These are phyloP conservation scores for Vimba vimba DNA, from an alignment of 2,113 vertebrate species.

Conservation along the genomic window DNA sequence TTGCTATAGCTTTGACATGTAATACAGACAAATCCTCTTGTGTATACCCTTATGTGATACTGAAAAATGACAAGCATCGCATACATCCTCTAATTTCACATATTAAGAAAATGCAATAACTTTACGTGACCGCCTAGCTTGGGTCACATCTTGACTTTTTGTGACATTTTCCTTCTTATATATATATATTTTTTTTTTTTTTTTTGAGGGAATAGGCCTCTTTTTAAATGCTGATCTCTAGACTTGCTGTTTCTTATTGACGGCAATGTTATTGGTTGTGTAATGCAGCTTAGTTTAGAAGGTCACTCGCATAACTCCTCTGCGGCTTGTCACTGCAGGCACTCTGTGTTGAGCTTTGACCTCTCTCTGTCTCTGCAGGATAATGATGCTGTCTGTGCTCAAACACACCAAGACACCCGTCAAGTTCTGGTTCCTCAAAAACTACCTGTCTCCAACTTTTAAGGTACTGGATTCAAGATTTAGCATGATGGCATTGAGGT, in stretches of 20 bases:
- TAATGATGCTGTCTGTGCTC: slow-evolving; percentile 98
- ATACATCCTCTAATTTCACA: slow-evolving; percentile 9
- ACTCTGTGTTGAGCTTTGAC: slow-evolving; percentile 7
- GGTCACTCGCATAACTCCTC: slow-evolving; percentile 52
- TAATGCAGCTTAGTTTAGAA: slow-evolving; percentile 43
- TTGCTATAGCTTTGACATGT: slow-evolving; percentile 12
- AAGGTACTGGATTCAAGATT: slow-evolving; percentile 78
- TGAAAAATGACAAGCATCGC: slow-evolving; percentile 7
- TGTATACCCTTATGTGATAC: slow-evolving; percentile 21
- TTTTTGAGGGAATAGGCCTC: background rate
- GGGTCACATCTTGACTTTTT: background rate
- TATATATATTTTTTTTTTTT: too few relatives aligned
- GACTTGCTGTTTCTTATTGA: slow-evolving; percentile 39
- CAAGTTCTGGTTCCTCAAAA: slow-evolving; percentile 99
- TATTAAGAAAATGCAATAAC: slow-evolving; percentile 20
- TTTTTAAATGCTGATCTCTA: slow-evolving; percentile 47
- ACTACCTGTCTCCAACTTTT: slow-evolving; percentile 96
- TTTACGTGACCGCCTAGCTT: background rate
- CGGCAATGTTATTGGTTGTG: slow-evolving; percentile 33
- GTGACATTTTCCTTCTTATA: slow-evolving; percentile 40
- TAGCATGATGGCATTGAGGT: background rate
- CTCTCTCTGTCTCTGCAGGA: slow-evolving; percentile 75
- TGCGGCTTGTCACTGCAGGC: background rate
- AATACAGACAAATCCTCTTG: slow-evolving; percentile 24
- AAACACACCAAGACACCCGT: slow-evolving; percentile 96